Conservation (phyloP, 2,113 vertebrate genomes). For the Engraulis encrasicolus region DNA sequence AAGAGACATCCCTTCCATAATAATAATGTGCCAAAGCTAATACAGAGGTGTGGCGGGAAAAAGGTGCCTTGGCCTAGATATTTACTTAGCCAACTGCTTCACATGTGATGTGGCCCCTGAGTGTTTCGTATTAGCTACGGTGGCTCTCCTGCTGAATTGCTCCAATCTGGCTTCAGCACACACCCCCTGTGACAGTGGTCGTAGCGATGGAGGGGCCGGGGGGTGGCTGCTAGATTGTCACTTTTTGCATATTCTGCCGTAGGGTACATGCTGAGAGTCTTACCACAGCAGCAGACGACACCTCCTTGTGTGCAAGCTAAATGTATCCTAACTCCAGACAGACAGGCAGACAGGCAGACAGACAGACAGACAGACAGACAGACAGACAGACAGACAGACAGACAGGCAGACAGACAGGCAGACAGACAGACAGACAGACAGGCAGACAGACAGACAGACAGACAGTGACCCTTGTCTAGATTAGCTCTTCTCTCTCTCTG, state of each 20-base stretch:
- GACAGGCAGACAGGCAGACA: too few relatives aligned
- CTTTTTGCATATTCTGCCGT: slow-evolving; percentile 51
- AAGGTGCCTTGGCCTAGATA: slow-evolving; percentile 54
- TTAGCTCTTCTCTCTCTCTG: too few relatives aligned
- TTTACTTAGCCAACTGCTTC: slow-evolving; percentile 59
- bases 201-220: slow-evolving; percentile 39
- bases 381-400: too few relatives aligned
- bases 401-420: too few relatives aligned
- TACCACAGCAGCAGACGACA: not conserved
- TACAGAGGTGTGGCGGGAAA: slow-evolving; percentile 39
- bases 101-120: slow-evolving; percentile 44
- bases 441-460: too few relatives aligned
- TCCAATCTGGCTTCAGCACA: not conserved
- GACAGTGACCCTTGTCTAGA: too few relatives aligned
- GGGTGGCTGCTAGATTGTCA: slow-evolving; percentile 54
- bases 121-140: slow-evolving; percentile 57
- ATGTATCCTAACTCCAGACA: slow-evolving; percentile 55
- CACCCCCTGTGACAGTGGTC: not conserved
- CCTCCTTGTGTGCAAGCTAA: slow-evolving; percentile 53
- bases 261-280: too few relatives aligned
- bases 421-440: too few relatives aligned
- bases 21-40: slow-evolving; percentile 46
- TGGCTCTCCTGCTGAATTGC: slow-evolving; percentile 52
- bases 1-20: slow-evolving; percentile 29
- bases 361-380: too few relatives aligned